Conservation (phyloP, 2,797 vertebrate genomes). For the Trematomus bernacchii region DNA sequence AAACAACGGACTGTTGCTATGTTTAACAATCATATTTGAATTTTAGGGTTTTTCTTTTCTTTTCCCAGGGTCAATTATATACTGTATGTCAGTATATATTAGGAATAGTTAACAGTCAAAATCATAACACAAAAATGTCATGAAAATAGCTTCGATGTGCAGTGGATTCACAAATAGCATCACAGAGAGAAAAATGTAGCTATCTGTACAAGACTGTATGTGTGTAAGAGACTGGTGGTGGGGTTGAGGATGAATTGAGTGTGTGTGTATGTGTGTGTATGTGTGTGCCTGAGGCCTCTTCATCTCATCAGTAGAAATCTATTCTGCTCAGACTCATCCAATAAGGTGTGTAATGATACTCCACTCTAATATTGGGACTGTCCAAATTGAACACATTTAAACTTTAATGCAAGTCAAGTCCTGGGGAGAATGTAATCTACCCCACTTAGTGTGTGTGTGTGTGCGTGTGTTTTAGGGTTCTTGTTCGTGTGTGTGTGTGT, state of each 20-base stretch:
- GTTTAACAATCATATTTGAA: no score
- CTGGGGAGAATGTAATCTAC: conserved; percentile 77
- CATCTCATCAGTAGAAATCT: conserved; percentile 81
- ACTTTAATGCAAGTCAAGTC: conserved; percentile 83
- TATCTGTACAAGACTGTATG: conserved; percentile 30
- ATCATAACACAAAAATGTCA: background rate
- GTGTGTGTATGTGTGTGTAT: conserved; percentile 33
- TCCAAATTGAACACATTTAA: conserved; percentile 83
- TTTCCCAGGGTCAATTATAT: no score
- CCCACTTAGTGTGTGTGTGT: conserved; percentile 51
- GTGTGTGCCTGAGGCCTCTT: conserved; percentile 70
- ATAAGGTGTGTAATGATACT: conserved; percentile 81
- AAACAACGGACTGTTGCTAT: no score
- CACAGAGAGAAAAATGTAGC: conserved; percentile 27
- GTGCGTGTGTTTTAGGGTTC: background rate
- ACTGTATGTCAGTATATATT: no score
- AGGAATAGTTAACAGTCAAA: background rate
- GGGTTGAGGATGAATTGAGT: background rate
- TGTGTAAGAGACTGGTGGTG: conserved; percentile 30
- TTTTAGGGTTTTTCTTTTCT: no score
- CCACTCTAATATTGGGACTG: conserved; percentile 77
- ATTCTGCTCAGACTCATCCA: conserved; percentile 81
- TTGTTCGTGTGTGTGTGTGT: conserved; percentile 10
- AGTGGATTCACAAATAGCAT: conserved; percentile 7
- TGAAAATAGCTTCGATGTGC: background rate